Base-by-base conservation (phyloP, 2,113 vertebrate species). In the Ahaetulla prasina region DNA sequence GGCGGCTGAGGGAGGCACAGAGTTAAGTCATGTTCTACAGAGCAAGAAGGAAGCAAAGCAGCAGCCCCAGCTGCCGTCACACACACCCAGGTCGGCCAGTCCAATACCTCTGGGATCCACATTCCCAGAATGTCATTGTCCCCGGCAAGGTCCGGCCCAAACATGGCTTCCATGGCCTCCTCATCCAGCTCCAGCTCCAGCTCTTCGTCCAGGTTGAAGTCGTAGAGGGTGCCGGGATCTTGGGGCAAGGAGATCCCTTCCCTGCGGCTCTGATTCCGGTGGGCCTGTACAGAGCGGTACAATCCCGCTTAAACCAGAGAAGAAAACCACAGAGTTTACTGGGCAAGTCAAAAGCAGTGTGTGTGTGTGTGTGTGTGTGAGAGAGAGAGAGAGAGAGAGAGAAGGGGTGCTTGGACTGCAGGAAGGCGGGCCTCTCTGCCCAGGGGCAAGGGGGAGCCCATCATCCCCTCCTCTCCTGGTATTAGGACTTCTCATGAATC, bases 31-130 rank as follows among this genome's bases (percentile, higher is more conserved):
- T 92, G 94, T 89, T 93, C 94, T 94, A 93, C 93, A 94, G 94
- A 96, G 96, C 96, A 96, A 92, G 95, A 97, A 95, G 3, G 91
- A 97, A 97, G 97, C 96, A 97, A 96, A 98, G 98, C 98, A 98
- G 98, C 98, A 98, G 98, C 98, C 96, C 96, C 97, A 94, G 98
- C 98, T 98, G 98, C 98, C 96, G 94, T 98, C 99, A 99, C 98
- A 99, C 99, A 99, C 99, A 99, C 99, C 99, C 99, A 99, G 98
- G 99, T 99, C 98, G 99, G 99, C 99, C 99, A 99, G 96, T 99
- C 99, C 98, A 99, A 94, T 99, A 99, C 99, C 99, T 99, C 99
- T 97, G 99, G 99, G 98, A 99, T 99, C 99, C 99, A 99, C 99
- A 99, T 99, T 99, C 99, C 99, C 98, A 99, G 99, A 98, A 99